Evolutionary conservation across 2,888 invertebrate species (phyloP).

Genomic region (Molanna angustata): DNA sequence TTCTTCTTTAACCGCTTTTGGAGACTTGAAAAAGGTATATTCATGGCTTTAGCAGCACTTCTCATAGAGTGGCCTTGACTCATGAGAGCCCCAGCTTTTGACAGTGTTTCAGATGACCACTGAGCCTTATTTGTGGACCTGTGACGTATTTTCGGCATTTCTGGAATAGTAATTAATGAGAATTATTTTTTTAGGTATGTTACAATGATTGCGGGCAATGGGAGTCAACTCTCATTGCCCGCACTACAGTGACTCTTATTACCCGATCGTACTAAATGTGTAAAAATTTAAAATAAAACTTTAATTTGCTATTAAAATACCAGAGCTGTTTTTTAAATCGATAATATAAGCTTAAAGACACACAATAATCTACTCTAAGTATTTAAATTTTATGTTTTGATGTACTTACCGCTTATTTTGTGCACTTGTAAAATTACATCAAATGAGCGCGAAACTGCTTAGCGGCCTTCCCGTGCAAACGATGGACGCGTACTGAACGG

Average conservation of each 20-base stretch:
- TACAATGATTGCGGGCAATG: constrained; percentile 2
- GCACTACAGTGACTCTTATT: not conserved
- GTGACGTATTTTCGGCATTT: constrained; percentile 2
- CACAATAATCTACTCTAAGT: constrained; percentile 1
- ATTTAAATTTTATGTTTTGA: not conserved
- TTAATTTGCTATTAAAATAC: not conserved
- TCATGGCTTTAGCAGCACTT: not conserved
- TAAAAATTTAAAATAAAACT: constrained; percentile 2
- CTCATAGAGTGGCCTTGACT: not conserved
- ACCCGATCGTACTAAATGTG: not conserved
- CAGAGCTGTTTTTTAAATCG: not conserved
- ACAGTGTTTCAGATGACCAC: not conserved
- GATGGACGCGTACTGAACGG: not conserved
- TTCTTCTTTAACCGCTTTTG: constrained; percentile 1
- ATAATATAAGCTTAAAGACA: not conserved
- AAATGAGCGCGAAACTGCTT: not conserved
- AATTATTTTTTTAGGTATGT: not conserved
- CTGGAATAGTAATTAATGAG: not conserved
- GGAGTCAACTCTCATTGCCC: not conserved
- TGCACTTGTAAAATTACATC: not conserved
- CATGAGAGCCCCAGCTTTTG: not conserved
- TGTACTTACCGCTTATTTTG: constrained; percentile 1
- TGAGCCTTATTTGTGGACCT: not conserved
- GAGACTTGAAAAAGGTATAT: not conserved
- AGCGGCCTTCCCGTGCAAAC: not conserved